A percentile compares a stretch with the other conserved stretches of the same genome.
Evolutionary conservation across 2,113 vertebrate species (phyloP).

Genomic region (Tamias sibiricus): DNA sequence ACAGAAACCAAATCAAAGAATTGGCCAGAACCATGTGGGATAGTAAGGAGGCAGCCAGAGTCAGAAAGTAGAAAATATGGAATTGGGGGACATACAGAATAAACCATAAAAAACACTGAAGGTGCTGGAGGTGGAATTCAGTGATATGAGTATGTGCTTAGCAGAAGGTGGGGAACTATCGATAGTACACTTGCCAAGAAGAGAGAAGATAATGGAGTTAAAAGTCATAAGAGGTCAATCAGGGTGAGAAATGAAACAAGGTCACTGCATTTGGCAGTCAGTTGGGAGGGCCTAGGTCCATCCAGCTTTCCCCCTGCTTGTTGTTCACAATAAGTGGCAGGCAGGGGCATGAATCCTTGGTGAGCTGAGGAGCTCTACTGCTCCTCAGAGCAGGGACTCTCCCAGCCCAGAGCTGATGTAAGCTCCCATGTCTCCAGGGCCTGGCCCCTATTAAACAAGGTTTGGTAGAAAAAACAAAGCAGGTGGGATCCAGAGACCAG

Average conservation of each 20-base stretch:
- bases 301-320: not conserved
- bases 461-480: not conserved
- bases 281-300: not conserved
- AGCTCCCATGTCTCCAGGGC: not conserved
- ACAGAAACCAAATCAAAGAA: not conserved
- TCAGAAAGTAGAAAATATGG: not conserved
- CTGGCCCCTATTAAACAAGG: not conserved
- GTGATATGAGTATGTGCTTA: not conserved
- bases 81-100: rapidly evolving
- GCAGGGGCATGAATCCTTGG: not conserved
- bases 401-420: not conserved
- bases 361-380: not conserved
- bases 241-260: not conserved
- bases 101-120: not conserved
- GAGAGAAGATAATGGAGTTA: not conserved
- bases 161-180: no score
- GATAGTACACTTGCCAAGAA: not conserved
- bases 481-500: not conserved
- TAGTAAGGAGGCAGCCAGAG: not conserved
- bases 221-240: not conserved
- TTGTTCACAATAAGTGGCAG: not conserved
- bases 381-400: not conserved
- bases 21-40: not conserved
- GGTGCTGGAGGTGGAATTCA: not conserved
- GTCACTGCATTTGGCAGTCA: not conserved